Percentiles rank a stretch among this genome's conserved stretches.
These are phyloP conservation scores for Adelges cooleyi DNA, from an alignment of 1,140 invertebrate species.

Conservation along the genomic window DNA sequence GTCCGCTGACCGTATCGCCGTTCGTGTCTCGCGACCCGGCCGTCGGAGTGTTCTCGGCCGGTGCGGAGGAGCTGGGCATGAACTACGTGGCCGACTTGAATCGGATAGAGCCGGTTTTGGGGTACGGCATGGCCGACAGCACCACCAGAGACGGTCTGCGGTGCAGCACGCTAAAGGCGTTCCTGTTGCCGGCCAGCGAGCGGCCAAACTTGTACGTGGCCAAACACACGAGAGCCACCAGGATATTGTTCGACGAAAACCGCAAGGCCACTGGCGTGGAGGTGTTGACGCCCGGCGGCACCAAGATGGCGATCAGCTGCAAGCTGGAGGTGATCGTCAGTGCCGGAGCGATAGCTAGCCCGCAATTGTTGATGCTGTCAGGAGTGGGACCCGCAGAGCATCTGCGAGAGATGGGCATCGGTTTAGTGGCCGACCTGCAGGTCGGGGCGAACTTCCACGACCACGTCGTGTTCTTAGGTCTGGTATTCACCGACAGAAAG, in stretches of 20 bases:
- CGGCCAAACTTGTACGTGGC: constrained; percentile 47
- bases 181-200: constrained; percentile 43
- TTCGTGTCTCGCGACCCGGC: neutral
- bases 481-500: constrained; percentile 49
- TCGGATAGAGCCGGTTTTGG: constrained; percentile 32
- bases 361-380: constrained; percentile 59
- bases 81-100: neutral
- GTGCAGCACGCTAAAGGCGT: constrained; percentile 47
- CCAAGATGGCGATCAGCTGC: constrained; percentile 38
- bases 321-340: constrained; percentile 55
- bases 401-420: constrained; percentile 49
- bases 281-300: constrained; percentile 43
- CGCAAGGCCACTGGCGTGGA: constrained; percentile 49
- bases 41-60: neutral
- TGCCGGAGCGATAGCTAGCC: constrained; percentile 53
- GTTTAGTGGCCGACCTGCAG: constrained; percentile 48
- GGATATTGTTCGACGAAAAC: constrained; percentile 50
- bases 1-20: constrained; percentile 17
- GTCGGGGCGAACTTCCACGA: constrained; percentile 73
- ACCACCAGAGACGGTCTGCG: constrained; percentile 41
- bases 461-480: constrained; percentile 53
- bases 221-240: constrained; percentile 46
- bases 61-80: neutral
- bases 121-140: constrained; percentile 43
- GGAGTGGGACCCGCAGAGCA: constrained; percentile 58